Base-by-base conservation (phyloP, 2,797 vertebrate species). In the Periophthalmus magnuspinnatus region DNA sequence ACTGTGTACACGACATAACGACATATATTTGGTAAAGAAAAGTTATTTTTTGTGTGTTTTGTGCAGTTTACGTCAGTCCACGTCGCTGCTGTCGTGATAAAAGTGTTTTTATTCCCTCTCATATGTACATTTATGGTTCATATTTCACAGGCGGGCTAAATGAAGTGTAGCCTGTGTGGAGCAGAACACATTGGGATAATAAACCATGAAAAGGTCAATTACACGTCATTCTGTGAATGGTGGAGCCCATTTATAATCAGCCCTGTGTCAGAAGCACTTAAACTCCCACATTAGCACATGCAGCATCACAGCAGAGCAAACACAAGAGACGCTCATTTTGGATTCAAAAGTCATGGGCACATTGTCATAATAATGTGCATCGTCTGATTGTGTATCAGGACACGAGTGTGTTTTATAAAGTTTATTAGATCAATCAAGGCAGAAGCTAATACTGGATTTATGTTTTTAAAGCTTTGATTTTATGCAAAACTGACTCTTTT, bases 141-240 rank as follows among this genome's bases (percentile, higher is more conserved):
- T 67, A 72, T 79, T 82, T 87, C 71, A 84, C 68, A 58, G 67
- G 10, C 57, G 57, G 32, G 64, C 24, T 76, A 78, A 86, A 86
- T 80, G 79, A 85, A 71, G 79, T 79, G 77, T 69, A 69, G 76
- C 78, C 82, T 86, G 81, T 78, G 19, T 85, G 65, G 76, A 85
- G 59, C 79, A 84, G 80, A 89, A 89, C 79, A 74, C 79, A 85
- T 91, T 87, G 82, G 83, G 70, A 81, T 93, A 91, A 90, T 93
- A 91, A 92, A 88, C 86, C 86, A 84, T 91, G 90, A 91, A 92
- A 94, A 90, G 83, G 80, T 86, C 87, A 90, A 92, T 89, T 86
- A 86, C 80, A 83, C 45, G 74, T 89, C 79, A 90, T 84, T 84
- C 75, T 77, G 65, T 85, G 77, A 82, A 83, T 81, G 77, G 75